Percentiles rank a stretch among this genome's conserved stretches.
phyloP scores from a whole-genome alignment of 2,888 invertebrate genomes.

The Iselma pallidipennis region DNA sequence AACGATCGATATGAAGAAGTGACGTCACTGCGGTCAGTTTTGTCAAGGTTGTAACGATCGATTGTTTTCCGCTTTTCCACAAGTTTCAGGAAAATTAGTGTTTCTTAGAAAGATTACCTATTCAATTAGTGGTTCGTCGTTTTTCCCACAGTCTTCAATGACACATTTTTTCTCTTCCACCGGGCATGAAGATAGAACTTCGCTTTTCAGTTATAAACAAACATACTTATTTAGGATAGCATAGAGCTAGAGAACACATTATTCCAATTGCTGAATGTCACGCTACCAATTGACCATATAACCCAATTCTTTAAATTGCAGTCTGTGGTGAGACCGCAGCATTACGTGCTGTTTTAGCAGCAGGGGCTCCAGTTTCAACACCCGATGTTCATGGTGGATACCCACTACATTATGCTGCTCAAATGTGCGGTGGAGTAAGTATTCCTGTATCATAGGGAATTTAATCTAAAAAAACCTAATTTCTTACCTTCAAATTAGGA shows the following conservation, averaged over 20 bases:
- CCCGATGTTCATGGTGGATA: constrained; percentile 94
- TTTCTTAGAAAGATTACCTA: too few species aligned
- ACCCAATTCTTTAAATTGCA: constrained; percentile 52
- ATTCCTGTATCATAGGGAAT: not conserved
- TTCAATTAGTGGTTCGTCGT: too few species aligned
- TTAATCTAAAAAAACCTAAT: not conserved
- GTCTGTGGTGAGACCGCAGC: constrained; percentile 94
- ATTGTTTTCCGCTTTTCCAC: constrained; percentile 8
- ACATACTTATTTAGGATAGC: too few species aligned
- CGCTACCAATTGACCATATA: not conserved
- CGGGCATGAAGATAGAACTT: too few species aligned
- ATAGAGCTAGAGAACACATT: too few species aligned
- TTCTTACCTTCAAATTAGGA: constrained; percentile 38
- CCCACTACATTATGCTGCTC: constrained; percentile 96
- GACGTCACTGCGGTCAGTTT: constrained; percentile 24
- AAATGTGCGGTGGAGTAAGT: constrained; percentile 85
- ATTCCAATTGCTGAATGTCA: not conserved
- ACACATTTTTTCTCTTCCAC: too few species aligned
- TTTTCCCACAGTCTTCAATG: too few species aligned
- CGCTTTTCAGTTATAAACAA: too few species aligned
- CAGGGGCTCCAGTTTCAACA: constrained; percentile 85
- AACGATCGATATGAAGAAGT: constrained; percentile 9
- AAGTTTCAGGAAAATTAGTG: too few species aligned
- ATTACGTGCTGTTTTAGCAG: constrained; percentile 78
- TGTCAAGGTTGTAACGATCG: constrained; percentile 18